phyloP scores from a whole-genome alignment of 2,888 invertebrate species.

The Lasioglossum zephyrum region DNA sequence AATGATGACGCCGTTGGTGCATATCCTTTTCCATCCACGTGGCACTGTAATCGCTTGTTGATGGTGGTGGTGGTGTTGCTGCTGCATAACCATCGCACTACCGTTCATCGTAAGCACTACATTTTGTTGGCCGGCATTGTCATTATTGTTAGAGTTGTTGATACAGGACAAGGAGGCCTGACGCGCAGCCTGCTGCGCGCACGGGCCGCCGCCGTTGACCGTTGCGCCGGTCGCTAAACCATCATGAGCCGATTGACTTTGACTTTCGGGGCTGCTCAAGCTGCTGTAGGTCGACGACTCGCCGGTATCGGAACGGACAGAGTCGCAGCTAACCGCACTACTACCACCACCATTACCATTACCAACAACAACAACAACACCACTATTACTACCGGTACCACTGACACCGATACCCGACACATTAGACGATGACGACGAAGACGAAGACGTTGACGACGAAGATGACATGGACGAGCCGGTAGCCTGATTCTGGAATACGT shows the following conservation, averaged over 20 bases:
- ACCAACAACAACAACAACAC: conserved; percentile 43
- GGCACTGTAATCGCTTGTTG: conserved; percentile 87
- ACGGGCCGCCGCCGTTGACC: conserved; percentile 83
- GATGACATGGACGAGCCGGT: conserved; percentile 53
- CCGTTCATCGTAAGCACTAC: conserved; percentile 73
- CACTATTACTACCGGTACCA: conserved; percentile 48
- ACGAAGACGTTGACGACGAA: conserved; percentile 47
- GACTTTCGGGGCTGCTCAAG: conserved; percentile 85
- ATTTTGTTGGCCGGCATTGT: conserved; percentile 82
- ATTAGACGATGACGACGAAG: conserved; percentile 37
- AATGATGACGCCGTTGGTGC: conserved; percentile 89
- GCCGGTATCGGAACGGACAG: conserved; percentile 87
- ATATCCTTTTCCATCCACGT: conserved; percentile 91
- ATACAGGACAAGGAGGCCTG: conserved; percentile 68
- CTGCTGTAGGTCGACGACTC: conserved; percentile 86
- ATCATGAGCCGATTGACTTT: conserved; percentile 77
- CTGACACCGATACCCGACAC: conserved; percentile 50
- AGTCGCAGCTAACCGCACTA: conserved; percentile 85
- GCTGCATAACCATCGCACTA: conserved; percentile 71
- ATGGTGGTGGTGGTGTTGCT: conserved; percentile 74
- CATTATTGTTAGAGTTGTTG: conserved; percentile 81
- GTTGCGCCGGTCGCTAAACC: conserved; percentile 55
- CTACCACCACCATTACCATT: conserved; percentile 45
- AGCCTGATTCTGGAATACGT: conserved; percentile 66
- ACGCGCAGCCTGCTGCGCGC: conserved; percentile 81